Conservation (phyloP, 2,113 vertebrate species). For the Phyllostomus discolor region DNA sequence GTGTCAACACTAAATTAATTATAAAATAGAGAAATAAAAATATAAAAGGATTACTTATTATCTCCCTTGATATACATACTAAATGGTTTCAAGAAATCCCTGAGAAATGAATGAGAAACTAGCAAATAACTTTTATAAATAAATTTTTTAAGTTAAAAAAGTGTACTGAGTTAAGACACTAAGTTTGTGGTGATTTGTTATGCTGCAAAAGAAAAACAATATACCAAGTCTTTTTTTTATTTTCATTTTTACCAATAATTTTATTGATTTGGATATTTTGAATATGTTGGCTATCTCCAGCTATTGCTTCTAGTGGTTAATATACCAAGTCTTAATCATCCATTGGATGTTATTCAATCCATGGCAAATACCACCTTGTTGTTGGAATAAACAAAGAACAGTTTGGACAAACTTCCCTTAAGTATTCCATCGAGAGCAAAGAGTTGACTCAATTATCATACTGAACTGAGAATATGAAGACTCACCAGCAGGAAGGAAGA, state of each 20-base stretch:
- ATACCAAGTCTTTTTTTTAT: background rate
- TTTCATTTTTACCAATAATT: too few species aligned
- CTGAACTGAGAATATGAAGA: background rate
- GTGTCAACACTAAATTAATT: too few species aligned
- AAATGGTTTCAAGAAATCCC: conserved; percentile 48
- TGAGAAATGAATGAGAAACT: background rate
- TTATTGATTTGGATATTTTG: too few species aligned
- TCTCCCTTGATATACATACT: background rate
- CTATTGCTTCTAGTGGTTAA: background rate
- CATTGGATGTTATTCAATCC: background rate
- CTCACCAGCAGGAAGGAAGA: background rate
- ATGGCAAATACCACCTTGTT: background rate
- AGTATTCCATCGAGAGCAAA: background rate
- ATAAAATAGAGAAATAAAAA: background rate
- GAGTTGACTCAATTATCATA: background rate
- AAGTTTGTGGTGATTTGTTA: background rate
- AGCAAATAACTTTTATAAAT: conserved; percentile 18
- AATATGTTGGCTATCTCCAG: too few species aligned
- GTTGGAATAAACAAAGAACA: background rate
- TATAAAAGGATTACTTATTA: background rate
- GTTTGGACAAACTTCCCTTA: background rate
- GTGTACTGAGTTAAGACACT: background rate
- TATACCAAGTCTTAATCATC: background rate
- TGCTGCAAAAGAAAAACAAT: background rate
- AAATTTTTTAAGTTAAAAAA: background rate